Evolutionary conservation across 2,113 vertebrate species (phyloP).

Genomic region (Chamaetylas fuelleborni): DNA sequence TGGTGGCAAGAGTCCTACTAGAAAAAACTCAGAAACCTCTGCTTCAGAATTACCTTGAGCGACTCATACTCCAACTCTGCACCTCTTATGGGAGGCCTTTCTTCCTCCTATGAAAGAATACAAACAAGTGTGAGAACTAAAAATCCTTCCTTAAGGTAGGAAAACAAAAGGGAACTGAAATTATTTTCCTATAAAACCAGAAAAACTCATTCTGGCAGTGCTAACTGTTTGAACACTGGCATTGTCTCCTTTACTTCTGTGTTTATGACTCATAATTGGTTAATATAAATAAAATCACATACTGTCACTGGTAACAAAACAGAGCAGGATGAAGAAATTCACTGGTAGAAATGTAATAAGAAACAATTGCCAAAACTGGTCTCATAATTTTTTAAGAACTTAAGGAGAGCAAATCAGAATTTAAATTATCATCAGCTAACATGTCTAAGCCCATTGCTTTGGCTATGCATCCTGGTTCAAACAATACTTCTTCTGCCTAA

Average conservation of each 20-base stretch:
- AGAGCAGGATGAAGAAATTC: background rate
- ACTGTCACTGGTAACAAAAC: background rate
- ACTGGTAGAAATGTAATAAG: background rate
- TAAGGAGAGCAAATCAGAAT: background rate
- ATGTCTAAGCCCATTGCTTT: background rate
- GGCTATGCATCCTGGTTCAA: background rate
- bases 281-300: background rate
- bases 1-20: background rate
- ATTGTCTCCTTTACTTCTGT: background rate
- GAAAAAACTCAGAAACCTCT: background rate
- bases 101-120: constrained; percentile 81
- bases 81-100: constrained; percentile 88
- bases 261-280: background rate
- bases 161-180: background rate
- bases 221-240: background rate
- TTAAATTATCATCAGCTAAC: background rate
- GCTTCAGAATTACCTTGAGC: constrained; percentile 84
- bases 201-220: background rate
- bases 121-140: background rate
- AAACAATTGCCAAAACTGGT: background rate
- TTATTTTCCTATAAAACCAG: background rate
- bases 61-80: constrained; percentile 97
- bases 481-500: background rate
- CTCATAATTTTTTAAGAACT: background rate
- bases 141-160: background rate